phyloP scores from a whole-genome alignment of 2,113 vertebrate species.

The Neopipo cinnamomea region DNA sequence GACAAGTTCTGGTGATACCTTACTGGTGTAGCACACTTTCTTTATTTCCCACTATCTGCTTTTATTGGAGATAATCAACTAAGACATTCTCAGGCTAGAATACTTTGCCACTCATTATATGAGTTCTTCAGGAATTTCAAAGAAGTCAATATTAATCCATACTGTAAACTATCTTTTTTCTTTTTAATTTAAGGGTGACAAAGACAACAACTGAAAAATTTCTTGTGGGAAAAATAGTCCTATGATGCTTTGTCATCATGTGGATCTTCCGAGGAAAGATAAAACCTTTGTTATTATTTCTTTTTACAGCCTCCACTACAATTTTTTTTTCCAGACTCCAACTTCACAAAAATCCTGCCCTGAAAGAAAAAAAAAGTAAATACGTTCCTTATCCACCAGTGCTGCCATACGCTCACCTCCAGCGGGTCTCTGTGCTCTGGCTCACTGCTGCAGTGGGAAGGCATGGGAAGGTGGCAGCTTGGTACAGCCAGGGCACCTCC shows the following conservation, averaged over 20 bases:
- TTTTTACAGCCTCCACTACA: not conserved
- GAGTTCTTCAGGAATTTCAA: not conserved
- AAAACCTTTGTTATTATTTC: not conserved
- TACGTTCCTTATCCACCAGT: not conserved
- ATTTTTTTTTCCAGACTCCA: not conserved
- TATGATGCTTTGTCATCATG: not conserved
- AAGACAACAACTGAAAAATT: not conserved
- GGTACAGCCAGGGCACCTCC: not conserved
- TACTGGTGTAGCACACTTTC: not conserved
- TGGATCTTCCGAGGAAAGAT: not conserved
- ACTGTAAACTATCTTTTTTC: not conserved
- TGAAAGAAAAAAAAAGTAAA: not conserved
- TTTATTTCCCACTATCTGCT: not conserved
- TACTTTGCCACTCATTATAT: not conserved
- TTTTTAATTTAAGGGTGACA: not conserved
- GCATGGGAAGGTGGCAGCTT: not conserved
- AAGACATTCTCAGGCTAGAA: not conserved
- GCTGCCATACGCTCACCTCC: not conserved
- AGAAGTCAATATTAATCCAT: not conserved
- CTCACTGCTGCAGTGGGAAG: fast-evolving
- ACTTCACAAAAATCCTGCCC: not conserved
- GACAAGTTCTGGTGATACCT: not conserved
- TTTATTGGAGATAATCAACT: not conserved
- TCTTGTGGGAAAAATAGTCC: not conserved
- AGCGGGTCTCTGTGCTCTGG: not conserved